These are phyloP conservation scores for Lasius fuliginosus DNA, from an alignment of 2,888 invertebrate species.

Conservation along the genomic window DNA sequence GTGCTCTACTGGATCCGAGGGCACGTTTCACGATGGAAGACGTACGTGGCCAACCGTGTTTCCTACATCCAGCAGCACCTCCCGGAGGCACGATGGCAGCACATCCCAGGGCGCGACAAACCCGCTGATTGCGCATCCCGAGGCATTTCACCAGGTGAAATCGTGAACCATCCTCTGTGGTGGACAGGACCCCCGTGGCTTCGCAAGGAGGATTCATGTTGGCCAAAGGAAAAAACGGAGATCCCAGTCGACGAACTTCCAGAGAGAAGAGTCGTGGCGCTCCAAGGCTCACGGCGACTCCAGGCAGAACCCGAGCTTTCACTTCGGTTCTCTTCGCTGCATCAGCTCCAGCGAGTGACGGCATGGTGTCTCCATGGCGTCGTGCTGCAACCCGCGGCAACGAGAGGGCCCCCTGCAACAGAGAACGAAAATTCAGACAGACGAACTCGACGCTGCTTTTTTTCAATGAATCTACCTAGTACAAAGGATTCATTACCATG, in stretches of 20 bases:
- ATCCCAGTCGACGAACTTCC: not conserved
- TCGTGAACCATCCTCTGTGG: not conserved
- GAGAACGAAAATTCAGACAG: no score
- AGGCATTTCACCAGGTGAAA: fast-evolving
- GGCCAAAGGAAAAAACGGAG: no score
- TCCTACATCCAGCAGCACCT: fast-evolving
- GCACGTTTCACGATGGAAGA: not conserved
- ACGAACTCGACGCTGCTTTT: no score
- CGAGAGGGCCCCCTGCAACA: no score
- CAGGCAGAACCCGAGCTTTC: fast-evolving
- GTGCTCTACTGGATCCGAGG: not conserved
- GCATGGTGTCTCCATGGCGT: not conserved
- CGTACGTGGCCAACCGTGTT: not conserved
- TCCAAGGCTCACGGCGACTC: not conserved
- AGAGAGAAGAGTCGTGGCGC: not conserved
- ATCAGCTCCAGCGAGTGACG: not conserved
- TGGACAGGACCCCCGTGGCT: not conserved
- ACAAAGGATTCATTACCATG: no score
- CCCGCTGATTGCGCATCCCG: not conserved
- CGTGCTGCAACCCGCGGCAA: no score
- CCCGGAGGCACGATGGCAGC: not conserved
- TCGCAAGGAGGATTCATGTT: no score
- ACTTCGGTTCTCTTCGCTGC: not conserved
- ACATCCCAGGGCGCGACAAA: not conserved
- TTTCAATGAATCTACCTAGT: no score